Percentiles rank a stretch among this genome's conserved stretches.
Conservation (phyloP, 2,888 invertebrate genomes). For the Eupithecia subumbrata region DNA sequence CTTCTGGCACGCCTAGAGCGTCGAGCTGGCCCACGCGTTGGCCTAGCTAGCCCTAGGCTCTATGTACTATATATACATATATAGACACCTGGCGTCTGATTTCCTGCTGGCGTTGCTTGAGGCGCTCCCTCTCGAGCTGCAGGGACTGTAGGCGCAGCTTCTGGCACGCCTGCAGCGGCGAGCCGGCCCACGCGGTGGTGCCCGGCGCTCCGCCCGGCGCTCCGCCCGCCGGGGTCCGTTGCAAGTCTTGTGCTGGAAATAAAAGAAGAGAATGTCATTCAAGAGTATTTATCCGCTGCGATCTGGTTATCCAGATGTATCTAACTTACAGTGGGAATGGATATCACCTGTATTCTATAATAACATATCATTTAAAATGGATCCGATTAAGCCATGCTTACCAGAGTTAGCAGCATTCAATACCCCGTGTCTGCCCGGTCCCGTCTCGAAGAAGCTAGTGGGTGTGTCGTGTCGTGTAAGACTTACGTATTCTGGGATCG, state of each 20-base stretch:
- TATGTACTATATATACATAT: background rate
- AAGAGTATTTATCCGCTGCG: background rate
- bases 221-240: conserved; percentile 83
- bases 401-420: background rate
- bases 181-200: conserved; percentile 85
- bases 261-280: conserved; percentile 33
- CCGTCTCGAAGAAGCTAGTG: background rate
- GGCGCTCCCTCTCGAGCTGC: conserved; percentile 94
- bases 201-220: conserved; percentile 83
- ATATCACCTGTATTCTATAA: background rate
- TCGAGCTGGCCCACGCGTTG: conserved; percentile 79
- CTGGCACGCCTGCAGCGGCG: conserved; percentile 86
- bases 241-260: conserved; percentile 82
- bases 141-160: conserved; percentile 92
- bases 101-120: conserved; percentile 95
- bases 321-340: background rate
- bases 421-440: background rate
- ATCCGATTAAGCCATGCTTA: background rate
- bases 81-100: conserved; percentile 90
- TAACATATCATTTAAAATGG: background rate
- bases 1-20: conserved; percentile 86
- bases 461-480: conserved; percentile 23
- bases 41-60: conserved; percentile 72
- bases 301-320: background rate
- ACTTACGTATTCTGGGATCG: conserved; percentile 98